Evolutionary conservation across 2,888 invertebrate genomes (phyloP), one percentile per base, ranked within the genome.

Genomic region (Litoditis marina): DNA sequence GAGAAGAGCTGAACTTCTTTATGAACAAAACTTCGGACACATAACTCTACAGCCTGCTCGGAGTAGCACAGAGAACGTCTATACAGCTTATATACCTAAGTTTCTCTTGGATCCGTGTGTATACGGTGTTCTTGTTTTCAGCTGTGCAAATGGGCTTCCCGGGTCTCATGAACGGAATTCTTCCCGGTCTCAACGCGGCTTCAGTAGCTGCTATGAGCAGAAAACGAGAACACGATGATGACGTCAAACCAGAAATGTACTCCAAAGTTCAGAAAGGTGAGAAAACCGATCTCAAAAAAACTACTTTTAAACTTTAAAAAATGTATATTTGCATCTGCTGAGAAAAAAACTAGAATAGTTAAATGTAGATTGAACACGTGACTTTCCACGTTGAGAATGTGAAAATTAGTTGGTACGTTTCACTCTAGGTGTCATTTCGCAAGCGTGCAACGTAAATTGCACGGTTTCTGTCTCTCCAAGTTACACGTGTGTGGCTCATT

Each of bases 231-330:
- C 65, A 65, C 49, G 78, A 78, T 46, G 73, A 74, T 13, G 78
- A 77, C 34, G 56, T 64, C 47, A 78, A 78, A 58, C 56, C 71
- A 0, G 80, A 80, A 19, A 44, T 73, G 0, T 76, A 71, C 63
- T 67, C 69, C 49, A 80, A 80, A 68, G 77, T 79, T 30, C 78
- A 79, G 53, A 49, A 76, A 73, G 78, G 79, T 79, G 34, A 54
- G 71, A n/a, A n/a, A n/a, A n/a, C n/a, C n/a, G 27, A 22, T 50
- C 27, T 47, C 19, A 25, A n/a, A 50, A 50, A 22, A 28, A 27
- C 6, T 50, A 8, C 50, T 50, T 50, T 50, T 28, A 25, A 27
- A 8, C 5, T 5, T 22, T 44, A 25, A 44, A 44, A 44, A 44
- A 44, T 19, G 25, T 22, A 44, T 44, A 22, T 44, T 44, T 44